phyloP scores from a whole-genome alignment of 2,888 invertebrate genomes.

The Drosophila mettleri region DNA sequence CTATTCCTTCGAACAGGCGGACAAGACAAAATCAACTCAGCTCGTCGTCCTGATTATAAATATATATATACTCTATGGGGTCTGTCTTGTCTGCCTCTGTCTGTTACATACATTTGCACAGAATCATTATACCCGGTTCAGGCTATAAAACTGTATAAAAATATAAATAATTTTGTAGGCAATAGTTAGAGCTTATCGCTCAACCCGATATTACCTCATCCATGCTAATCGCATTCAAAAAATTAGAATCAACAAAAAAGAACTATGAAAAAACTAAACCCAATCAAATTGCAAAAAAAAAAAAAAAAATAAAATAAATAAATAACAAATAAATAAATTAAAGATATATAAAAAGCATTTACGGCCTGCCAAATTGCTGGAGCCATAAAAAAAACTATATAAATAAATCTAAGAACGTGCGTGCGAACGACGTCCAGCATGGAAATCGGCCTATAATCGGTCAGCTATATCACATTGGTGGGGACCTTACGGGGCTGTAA shows the following conservation, averaged over 20 bases:
- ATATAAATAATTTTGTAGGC: slow-evolving; percentile 20
- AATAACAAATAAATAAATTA: slow-evolving; percentile 12
- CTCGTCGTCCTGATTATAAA: too few relatives aligned
- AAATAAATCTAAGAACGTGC: slow-evolving; percentile 13
- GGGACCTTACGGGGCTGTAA: not conserved
- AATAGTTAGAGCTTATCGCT: slow-evolving; percentile 46
- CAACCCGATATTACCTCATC: slow-evolving; percentile 54
- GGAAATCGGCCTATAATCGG: slow-evolving; percentile 8
- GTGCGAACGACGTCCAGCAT: slow-evolving; percentile 38
- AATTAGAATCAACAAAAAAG: slow-evolving; percentile 2
- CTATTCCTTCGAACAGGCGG: too few relatives aligned
- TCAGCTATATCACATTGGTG: not conserved
- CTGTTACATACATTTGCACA: too few relatives aligned
- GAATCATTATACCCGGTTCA: too few relatives aligned
- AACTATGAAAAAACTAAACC: slow-evolving; percentile 31
- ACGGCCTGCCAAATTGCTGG: slow-evolving; percentile 32
- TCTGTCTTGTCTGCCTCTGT: too few relatives aligned
- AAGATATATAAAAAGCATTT: slow-evolving; percentile 16
- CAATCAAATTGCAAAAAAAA: slow-evolving; percentile 41
- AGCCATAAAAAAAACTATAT: slow-evolving; percentile 13
- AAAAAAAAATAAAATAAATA: not conserved
- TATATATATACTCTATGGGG: too few relatives aligned
- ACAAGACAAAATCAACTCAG: too few relatives aligned
- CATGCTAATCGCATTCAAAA: slow-evolving; percentile 26
- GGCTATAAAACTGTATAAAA: too few relatives aligned